Conservation (phyloP, 2,797 vertebrate genomes). For the Loriculus beryllinus region DNA sequence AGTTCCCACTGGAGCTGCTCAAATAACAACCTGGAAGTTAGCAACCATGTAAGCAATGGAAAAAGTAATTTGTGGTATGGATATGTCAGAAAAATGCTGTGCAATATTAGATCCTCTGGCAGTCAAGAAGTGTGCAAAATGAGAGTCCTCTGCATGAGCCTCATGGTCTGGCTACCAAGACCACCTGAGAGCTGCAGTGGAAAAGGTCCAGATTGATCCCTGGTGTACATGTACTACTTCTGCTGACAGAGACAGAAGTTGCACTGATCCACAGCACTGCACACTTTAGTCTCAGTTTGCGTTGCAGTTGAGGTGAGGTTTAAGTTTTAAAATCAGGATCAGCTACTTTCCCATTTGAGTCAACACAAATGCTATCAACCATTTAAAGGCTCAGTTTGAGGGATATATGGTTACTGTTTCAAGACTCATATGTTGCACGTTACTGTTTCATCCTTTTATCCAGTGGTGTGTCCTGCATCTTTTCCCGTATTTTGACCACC, state of each 20-base stretch:
- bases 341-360: neutral
- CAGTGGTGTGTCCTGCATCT: neutral
- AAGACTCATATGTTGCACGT: neutral
- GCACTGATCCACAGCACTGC: neutral
- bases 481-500: neutral
- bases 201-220: neutral
- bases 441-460: neutral
- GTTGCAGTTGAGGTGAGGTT: neutral
- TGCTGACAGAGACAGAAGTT: neutral
- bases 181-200: neutral
- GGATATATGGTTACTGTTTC: neutral
- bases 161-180: neutral
- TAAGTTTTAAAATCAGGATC: neutral
- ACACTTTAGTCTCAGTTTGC: neutral
- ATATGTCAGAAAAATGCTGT: neutral
- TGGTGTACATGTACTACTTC: neutral
- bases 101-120: neutral
- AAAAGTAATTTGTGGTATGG: neutral
- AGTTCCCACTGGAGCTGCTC: neutral
- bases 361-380: neutral
- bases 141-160: neutral
- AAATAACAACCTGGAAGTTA: neutral
- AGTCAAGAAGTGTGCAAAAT: neutral
- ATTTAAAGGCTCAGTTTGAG: neutral
- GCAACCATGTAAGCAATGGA: neutral